Conservation (phyloP, 2,888 invertebrate genomes). For the Drosophila nr. medialis region DNA sequence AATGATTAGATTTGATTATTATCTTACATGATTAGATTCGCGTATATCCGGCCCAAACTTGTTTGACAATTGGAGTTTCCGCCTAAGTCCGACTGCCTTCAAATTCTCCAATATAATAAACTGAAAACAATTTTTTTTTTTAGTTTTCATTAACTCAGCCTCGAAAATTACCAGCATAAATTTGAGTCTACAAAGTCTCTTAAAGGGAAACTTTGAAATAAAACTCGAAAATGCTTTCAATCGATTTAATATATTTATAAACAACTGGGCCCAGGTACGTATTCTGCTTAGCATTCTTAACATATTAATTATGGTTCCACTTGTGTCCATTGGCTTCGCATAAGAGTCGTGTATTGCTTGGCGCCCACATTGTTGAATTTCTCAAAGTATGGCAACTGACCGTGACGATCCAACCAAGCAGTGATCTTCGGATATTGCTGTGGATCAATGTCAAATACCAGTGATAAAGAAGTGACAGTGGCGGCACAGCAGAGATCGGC, state of each 20-base stretch:
- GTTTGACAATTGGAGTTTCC: no score
- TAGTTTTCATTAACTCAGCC: no score
- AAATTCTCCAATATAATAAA: no score
- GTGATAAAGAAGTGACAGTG: constrained; percentile 47
- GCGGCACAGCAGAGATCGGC: constrained; percentile 70
- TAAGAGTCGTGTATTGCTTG: constrained; percentile 25
- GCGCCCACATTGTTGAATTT: constrained; percentile 49
- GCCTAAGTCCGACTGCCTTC: no score
- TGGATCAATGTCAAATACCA: constrained; percentile 52
- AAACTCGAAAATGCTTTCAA: constrained; percentile 1
- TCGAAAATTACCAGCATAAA: background rate
- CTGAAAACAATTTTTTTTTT: no score
- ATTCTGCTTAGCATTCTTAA: background rate
- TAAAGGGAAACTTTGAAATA: background rate
- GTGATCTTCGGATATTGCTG: constrained; percentile 60
- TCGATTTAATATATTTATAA: background rate
- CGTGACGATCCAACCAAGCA: constrained; percentile 64
- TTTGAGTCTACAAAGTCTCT: background rate
- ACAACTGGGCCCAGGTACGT: background rate
- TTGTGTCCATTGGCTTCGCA: constrained; percentile 47
- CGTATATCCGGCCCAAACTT: no score
- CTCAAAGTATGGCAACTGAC: constrained; percentile 70
- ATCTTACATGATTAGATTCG: no score
- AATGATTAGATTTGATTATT: no score
- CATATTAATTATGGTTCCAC: constrained; percentile 17